These are phyloP conservation scores for Andrena dorsata DNA, from an alignment of 2,888 invertebrate species.

Conservation along the genomic window DNA sequence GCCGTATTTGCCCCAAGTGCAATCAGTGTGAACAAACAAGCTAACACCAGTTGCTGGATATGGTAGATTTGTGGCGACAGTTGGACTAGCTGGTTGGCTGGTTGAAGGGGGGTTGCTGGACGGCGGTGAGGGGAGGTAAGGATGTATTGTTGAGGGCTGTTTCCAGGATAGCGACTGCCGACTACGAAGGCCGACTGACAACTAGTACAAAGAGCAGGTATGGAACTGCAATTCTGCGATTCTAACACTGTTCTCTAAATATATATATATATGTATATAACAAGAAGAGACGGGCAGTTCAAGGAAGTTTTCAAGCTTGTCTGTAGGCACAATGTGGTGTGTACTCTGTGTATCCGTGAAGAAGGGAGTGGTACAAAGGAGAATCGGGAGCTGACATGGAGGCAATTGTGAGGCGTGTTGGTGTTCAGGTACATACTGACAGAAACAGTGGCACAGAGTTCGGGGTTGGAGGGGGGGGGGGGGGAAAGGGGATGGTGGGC, in stretches of 20 bases:
- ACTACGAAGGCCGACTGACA: constrained; percentile 58
- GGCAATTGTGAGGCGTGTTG: constrained; percentile 28
- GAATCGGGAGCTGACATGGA: constrained; percentile 23
- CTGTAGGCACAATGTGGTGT: constrained; percentile 3
- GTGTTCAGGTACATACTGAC: constrained; percentile 39
- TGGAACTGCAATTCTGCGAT: constrained; percentile 64
- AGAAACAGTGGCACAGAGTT: constrained; percentile 25
- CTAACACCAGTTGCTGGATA: constrained; percentile 84
- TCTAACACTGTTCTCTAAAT: constrained; percentile 72
- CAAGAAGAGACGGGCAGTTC: constrained; percentile 35
- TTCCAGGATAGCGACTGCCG: constrained; percentile 55
- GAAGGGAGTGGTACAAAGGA: constrained; percentile 24
- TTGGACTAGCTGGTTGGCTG: constrained; percentile 65
- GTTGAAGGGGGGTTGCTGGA: constrained; percentile 62
- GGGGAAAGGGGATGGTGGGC: background rate
- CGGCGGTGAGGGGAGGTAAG: background rate
- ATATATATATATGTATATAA: constrained; percentile 48
- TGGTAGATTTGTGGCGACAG: constrained; percentile 73
- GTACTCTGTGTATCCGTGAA: constrained; percentile 39
- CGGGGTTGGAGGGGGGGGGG: background rate
- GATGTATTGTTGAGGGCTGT: constrained; percentile 32
- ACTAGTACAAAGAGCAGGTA: constrained; percentile 69
- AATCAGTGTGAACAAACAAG: constrained; percentile 83
- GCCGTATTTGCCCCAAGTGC: constrained; percentile 83
- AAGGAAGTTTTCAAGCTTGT: constrained; percentile 32